A percentile compares a stretch with the other conserved stretches of the same genome.
Conservation (phyloP, 2,797 vertebrate genomes). For the Centroberyx gerrardi region DNA sequence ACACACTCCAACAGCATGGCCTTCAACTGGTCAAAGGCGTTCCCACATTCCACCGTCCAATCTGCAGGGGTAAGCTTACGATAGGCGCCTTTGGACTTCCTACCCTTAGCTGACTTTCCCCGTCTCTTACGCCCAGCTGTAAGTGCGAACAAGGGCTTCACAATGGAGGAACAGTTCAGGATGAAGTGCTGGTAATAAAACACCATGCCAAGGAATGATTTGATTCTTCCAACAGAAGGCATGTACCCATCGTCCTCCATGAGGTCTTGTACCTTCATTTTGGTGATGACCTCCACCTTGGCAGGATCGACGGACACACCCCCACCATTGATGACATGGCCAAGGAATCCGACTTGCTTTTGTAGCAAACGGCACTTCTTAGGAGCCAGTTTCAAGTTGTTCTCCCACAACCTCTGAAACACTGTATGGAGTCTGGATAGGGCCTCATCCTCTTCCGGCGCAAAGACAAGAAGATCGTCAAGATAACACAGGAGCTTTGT, state of each 20-base stretch:
- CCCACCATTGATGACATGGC: slow-evolving; percentile 18
- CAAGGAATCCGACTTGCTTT: slow-evolving; percentile 4
- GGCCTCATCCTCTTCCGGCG: slow-evolving; percentile 19
- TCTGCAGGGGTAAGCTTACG: slow-evolving; percentile 24
- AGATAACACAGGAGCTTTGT: slow-evolving; percentile 17
- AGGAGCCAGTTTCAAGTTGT: slow-evolving; percentile 20
- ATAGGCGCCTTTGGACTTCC: background rate
- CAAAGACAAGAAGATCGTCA: slow-evolving; percentile 25
- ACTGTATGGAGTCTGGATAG: slow-evolving; percentile 4
- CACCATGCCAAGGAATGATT: slow-evolving; percentile 41
- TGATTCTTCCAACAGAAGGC: slow-evolving; percentile 11
- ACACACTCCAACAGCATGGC: background rate
- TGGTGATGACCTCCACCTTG: slow-evolving; percentile 24
- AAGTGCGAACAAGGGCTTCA: slow-evolving; percentile 28
- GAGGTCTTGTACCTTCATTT: slow-evolving; percentile 24
- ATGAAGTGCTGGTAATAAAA: slow-evolving; percentile 41
- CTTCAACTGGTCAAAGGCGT: slow-evolving; percentile 15
- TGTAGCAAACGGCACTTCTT: slow-evolving; percentile 30
- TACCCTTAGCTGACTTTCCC: background rate
- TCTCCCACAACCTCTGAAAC: background rate
- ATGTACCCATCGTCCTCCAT: slow-evolving; percentile 34
- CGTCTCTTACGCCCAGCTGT: slow-evolving; percentile 40
- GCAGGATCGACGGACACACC: slow-evolving; percentile 24
- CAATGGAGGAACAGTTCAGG: slow-evolving; percentile 20
- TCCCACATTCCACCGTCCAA: background rate